Percentiles rank a stretch among this genome's conserved stretches.
Conservation (phyloP, 2,888 invertebrate species). For the Brachylomia viminalis region DNA sequence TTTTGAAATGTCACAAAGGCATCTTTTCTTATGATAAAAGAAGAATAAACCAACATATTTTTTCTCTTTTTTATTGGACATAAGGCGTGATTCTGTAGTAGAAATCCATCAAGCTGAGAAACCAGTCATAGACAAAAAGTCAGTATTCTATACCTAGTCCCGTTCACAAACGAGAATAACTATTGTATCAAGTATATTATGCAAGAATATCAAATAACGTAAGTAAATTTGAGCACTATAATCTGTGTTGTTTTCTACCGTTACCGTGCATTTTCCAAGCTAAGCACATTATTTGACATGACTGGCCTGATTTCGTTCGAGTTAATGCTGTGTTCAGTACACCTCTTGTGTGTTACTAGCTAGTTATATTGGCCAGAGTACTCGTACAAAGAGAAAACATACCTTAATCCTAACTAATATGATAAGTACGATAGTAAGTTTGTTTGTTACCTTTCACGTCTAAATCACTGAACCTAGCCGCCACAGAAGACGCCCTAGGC, state of each 20-base stretch:
- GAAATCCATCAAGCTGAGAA: not conserved
- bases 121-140: not conserved
- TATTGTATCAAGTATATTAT: not conserved
- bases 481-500: too few relatives aligned
- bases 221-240: conserved; percentile 8
- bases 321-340: conserved; percentile 41
- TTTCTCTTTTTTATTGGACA: not conserved
- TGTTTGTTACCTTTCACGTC: too few relatives aligned
- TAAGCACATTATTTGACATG: conserved; percentile 67
- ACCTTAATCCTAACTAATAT: too few relatives aligned
- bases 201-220: conserved; percentile 6
- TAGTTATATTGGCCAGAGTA: not conserved
- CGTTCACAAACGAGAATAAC: not conserved
- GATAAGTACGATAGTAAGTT: too few relatives aligned
- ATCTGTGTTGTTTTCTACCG: conserved; percentile 53
- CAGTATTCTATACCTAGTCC: not conserved
- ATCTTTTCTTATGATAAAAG: not conserved
- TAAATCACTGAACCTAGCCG: too few relatives aligned
- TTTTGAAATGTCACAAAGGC: not conserved
- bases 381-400: not conserved
- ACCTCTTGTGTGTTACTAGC: not conserved
- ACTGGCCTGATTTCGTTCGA: conserved; percentile 60
- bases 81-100: not conserved
- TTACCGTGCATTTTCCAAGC: conserved; percentile 64
- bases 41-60: too few relatives aligned